Evolutionary conservation across 2,113 vertebrate genomes (phyloP).

Genomic region (Shinisaurus crocodilurus): DNA sequence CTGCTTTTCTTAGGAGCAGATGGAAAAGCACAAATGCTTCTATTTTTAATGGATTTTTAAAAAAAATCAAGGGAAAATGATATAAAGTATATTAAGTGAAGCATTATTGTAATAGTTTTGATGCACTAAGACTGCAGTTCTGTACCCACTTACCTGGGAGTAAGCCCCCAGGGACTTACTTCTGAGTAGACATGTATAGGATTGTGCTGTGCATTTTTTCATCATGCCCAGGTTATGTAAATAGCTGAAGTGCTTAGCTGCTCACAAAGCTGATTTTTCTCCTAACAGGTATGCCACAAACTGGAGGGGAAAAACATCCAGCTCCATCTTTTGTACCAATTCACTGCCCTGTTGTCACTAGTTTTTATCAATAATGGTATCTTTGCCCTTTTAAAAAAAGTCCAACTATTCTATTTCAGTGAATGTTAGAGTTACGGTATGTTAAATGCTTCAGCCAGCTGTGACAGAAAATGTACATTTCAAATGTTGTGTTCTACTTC

Average conservation of each 20-base stretch:
- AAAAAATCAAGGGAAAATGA: conserved; percentile 2
- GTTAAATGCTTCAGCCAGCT: not conserved
- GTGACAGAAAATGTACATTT: not conserved
- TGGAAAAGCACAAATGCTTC: conserved; percentile 34
- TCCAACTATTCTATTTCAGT: not conserved
- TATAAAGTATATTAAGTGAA: conserved; percentile 25
- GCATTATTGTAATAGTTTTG: not conserved
- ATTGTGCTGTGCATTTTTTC: conserved; percentile 9
- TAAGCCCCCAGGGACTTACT: not conserved
- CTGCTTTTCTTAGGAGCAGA: not conserved
- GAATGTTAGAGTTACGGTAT: not conserved
- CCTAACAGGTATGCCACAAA: conserved; percentile 27
- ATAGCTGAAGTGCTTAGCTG: conserved; percentile 38
- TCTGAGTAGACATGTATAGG: not conserved
- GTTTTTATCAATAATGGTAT: not conserved
- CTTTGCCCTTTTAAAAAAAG: not conserved
- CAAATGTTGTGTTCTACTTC: not conserved
- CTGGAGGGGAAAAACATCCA: conserved; percentile 21
- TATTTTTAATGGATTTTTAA: conserved; percentile 32
- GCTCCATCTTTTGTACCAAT: conserved; percentile 32
- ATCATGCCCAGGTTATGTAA: conserved; percentile 32
- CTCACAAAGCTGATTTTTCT: conserved; percentile 41
- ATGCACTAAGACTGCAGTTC: conserved; percentile 14
- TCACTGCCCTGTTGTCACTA: not conserved
- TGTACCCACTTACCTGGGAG: not conserved